Base-by-base conservation (phyloP, 2,797 vertebrate genomes). In the Paedocypris micromegethes region DNA sequence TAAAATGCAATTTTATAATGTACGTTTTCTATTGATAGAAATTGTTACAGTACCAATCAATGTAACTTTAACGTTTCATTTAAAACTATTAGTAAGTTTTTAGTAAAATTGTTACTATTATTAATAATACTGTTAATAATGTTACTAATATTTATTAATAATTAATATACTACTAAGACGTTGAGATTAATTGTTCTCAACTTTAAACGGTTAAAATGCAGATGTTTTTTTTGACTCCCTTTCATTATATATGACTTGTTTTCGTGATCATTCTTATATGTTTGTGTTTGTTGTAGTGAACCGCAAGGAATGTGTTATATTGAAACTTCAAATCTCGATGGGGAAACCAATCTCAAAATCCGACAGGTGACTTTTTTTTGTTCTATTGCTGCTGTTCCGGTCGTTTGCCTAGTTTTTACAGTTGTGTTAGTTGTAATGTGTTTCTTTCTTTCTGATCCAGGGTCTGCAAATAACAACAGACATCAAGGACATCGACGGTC, bases 271-370 rank as follows among this genome's bases (percentile, higher is more conserved):
- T n/a, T 3, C 3, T 6, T 52, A 1, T 37, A 55, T 44, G 6
- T 8, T 45, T 23, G 9, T 8, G 4, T 51, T 64, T 46, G 37
- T 57, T 23, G 77, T 87, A 99, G 97, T 84, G 97, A 99, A 81
- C 97, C 97, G 5, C 97, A 99, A 85, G 94, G 93, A 46, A 98
- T 98, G 97, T 98, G 97, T 86, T 98, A 99, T 86, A 98, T 99
- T 40, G 96, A 99, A 89, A 99, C 97, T 3, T 98, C 97, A 74
- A 99, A 98, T 81, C 83, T 99, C 83, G 97, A 99, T 77, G 97
- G 97, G 77, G 97, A 99, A 86, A 99, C 97, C 39, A 99, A 99
- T 88, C 90, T 99, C 72, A 99, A 99, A 90, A 99, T 99, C 80
- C 86, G 97, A 87, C 97, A 99, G 91, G 97, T 98, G 85, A 88